These are phyloP conservation scores for Tyrophagus putrescentiae DNA, from an alignment of 1,140 invertebrate species.

Conservation along the genomic window DNA sequence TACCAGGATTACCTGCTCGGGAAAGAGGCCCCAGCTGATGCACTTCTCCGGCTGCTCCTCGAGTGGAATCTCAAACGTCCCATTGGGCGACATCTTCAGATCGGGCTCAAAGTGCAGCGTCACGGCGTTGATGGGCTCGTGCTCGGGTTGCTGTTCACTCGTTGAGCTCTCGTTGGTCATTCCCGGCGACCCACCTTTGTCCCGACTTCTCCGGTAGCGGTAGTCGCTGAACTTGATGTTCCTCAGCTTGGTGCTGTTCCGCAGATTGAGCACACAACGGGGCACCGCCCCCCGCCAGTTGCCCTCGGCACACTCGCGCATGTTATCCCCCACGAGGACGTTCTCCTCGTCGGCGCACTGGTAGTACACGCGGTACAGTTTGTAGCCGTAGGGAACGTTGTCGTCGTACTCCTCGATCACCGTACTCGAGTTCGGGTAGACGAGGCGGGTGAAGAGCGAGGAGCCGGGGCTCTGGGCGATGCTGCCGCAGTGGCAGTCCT, in stretches of 20 bases:
- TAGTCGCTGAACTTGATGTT: constrained; percentile 8
- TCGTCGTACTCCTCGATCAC: neutral
- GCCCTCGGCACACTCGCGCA: constrained; percentile 3
- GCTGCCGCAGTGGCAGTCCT: constrained; percentile 14
- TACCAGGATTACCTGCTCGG: too few species aligned
- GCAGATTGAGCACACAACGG: constrained; percentile 5
- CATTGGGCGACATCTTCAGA: neutral
- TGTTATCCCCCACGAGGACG: constrained; percentile 12
- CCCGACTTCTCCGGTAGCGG: neutral
- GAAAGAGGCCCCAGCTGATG: neutral
- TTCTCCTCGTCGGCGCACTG: neutral
- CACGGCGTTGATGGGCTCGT: neutral
- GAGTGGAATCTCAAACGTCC: neutral
- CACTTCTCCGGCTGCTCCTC: neutral
- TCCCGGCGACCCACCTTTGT: too few species aligned
- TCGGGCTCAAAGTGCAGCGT: neutral
- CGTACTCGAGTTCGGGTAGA: neutral
- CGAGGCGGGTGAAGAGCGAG: neutral
- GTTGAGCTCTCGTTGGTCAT: too few species aligned
- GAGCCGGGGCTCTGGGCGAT: neutral
- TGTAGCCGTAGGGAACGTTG: constrained; percentile 9
- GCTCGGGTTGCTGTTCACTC: too few species aligned
- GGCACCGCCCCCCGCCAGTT: constrained; percentile 9
- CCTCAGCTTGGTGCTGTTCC: neutral
- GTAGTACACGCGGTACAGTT: constrained; percentile 11